phyloP scores from a whole-genome alignment of 2,113 vertebrate species.

The Cyprinodon variegatus region DNA sequence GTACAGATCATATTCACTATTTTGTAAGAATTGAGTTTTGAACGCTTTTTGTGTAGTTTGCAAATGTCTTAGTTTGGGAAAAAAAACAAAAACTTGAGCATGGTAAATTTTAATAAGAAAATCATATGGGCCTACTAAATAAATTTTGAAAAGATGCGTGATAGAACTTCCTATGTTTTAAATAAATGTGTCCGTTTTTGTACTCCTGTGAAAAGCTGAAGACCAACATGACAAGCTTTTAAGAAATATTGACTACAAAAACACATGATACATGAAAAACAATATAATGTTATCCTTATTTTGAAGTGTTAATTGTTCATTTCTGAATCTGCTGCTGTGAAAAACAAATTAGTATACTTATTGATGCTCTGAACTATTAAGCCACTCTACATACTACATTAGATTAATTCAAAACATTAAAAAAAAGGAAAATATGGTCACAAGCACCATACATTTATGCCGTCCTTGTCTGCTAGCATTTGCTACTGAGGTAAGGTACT shows the following conservation, averaged over 20 bases:
- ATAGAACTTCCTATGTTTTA: neutral
- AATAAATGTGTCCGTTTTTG: neutral
- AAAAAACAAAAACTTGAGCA: neutral
- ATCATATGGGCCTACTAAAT: neutral
- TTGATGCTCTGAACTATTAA: conserved; percentile 32
- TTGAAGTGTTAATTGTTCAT: conserved; percentile 24
- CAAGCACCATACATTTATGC: neutral
- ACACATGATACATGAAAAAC: conserved; percentile 24
- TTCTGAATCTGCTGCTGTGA: conserved; percentile 12
- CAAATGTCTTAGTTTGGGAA: neutral
- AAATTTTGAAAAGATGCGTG: neutral
- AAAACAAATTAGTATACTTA: neutral
- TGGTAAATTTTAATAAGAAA: neutral
- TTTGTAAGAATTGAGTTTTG: conserved; percentile 1
- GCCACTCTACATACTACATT: conserved; percentile 40
- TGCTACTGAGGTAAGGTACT: neutral
- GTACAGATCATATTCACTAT: neutral
- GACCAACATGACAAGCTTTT: neutral
- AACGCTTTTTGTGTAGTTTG: neutral
- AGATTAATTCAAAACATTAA: neutral
- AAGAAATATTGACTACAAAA: conserved; percentile 18
- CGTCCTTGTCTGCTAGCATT: neutral
- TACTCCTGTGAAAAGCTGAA: neutral
- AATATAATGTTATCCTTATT: conserved; percentile 40
- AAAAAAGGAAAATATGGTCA: neutral